These are phyloP conservation scores for Galeruca laticollis DNA, from an alignment of 2,888 invertebrate species.

Conservation along the genomic window DNA sequence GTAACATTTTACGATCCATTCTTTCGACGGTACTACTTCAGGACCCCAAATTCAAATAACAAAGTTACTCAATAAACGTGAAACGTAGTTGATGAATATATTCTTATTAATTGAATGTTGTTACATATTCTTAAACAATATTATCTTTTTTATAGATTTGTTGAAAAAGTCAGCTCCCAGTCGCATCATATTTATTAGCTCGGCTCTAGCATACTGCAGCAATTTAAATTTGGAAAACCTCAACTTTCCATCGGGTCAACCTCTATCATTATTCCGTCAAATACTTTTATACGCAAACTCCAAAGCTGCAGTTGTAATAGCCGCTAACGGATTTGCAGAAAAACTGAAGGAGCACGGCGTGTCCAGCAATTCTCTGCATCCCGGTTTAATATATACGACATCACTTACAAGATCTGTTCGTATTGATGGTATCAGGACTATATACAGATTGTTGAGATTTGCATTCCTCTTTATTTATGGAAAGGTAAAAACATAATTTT, in stretches of 20 bases:
- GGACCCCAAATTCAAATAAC: too few relatives aligned
- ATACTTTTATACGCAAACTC: conserved; percentile 59
- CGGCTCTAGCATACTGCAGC: conserved; percentile 55
- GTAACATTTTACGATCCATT: too few relatives aligned
- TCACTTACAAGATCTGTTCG: conserved; percentile 52
- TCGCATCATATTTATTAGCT: conserved; percentile 62
- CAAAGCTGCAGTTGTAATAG: conserved; percentile 62
- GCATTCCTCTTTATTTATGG: conserved; percentile 55
- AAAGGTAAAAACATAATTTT: too few relatives aligned
- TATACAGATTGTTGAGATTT: conserved; percentile 48
- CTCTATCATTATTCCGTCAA: conserved; percentile 49
- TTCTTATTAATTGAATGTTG: too few relatives aligned
- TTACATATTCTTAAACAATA: not conserved
- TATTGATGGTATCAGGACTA: conserved; percentile 48
- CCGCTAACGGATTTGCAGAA: conserved; percentile 61
- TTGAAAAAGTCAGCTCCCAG: conserved; percentile 62
- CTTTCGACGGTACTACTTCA: too few relatives aligned
- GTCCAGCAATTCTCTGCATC: conserved; percentile 62
- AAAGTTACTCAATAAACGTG: too few relatives aligned
- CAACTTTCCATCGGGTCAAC: conserved; percentile 55
- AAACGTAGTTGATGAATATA: too few relatives aligned
- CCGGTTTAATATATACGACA: conserved; percentile 61
- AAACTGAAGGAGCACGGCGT: conserved; percentile 58
- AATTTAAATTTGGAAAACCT: conserved; percentile 55
- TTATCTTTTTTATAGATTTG: conserved; percentile 54